phyloP scores from a whole-genome alignment of 2,888 invertebrate species.

The Blomia tropicalis region DNA sequence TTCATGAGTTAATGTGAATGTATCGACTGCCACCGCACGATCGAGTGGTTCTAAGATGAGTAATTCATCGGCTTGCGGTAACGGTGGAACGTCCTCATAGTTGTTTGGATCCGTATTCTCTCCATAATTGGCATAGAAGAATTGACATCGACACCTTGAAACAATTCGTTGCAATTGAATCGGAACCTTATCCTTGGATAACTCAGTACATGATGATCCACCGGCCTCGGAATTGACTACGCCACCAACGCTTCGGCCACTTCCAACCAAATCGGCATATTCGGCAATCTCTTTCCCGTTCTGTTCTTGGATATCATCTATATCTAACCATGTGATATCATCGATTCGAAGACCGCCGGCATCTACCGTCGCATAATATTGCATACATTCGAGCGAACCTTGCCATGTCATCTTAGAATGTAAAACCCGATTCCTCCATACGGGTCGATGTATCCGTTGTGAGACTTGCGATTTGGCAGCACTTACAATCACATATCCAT shows the following conservation, averaged over 20 bases:
- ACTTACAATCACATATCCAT: slow-evolving; percentile 89
- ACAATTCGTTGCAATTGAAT: slow-evolving; percentile 83
- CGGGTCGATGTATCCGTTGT: slow-evolving; percentile 70
- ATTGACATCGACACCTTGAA: slow-evolving; percentile 90
- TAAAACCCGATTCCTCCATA: slow-evolving; percentile 67
- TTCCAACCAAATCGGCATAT: slow-evolving; percentile 70
- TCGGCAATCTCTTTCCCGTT: slow-evolving; percentile 54
- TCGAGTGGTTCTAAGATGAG: slow-evolving; percentile 51
- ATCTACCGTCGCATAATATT: slow-evolving; percentile 95
- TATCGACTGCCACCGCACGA: slow-evolving; percentile 75
- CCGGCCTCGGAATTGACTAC: slow-evolving; percentile 84
- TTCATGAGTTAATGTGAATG: slow-evolving; percentile 93
- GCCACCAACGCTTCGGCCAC: slow-evolving; percentile 90
- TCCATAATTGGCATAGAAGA: slow-evolving; percentile 87
- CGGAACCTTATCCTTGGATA: slow-evolving; percentile 20
- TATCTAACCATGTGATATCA: slow-evolving; percentile 87
- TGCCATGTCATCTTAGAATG: slow-evolving; percentile 92
- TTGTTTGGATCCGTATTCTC: slow-evolving; percentile 55
- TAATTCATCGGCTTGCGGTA: slow-evolving; percentile 25
- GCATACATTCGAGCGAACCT: slow-evolving; percentile 88
- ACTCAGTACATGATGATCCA: slow-evolving; percentile 25
- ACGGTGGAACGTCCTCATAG: slow-evolving; percentile 45
- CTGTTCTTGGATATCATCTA: slow-evolving; percentile 73
- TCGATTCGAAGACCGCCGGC: slow-evolving; percentile 42
- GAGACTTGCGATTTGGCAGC: slow-evolving; percentile 88